phyloP scores from a whole-genome alignment of 2,797 vertebrate genomes.

The Benthosema pterotum region DNA sequence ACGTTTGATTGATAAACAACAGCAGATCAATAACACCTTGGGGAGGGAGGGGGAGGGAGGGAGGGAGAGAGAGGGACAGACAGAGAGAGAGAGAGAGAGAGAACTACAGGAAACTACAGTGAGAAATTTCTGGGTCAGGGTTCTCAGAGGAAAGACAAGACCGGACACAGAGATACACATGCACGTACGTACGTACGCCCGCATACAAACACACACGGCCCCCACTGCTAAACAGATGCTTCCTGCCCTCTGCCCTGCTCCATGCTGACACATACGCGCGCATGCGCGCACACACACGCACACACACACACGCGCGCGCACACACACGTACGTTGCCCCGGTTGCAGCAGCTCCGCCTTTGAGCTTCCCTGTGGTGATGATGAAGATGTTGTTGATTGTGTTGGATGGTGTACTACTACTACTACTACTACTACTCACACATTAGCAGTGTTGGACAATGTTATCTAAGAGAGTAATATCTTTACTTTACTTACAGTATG shows the following conservation, averaged over 20 bases:
- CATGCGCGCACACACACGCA: not conserved
- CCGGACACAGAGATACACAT: slow-evolving; percentile 51
- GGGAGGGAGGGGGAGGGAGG: too few relatives aligned
- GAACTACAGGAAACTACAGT: slow-evolving; percentile 50
- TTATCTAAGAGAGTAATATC: too few relatives aligned
- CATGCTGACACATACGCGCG: slow-evolving; percentile 30
- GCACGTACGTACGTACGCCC: slow-evolving; percentile 3
- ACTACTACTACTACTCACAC: too few relatives aligned
- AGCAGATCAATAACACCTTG: too few relatives aligned
- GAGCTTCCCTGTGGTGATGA: slow-evolving; percentile 41
- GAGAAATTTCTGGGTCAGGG: slow-evolving; percentile 54
- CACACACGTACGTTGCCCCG: not conserved
- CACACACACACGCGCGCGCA: slow-evolving; percentile 3
- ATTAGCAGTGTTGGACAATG: slow-evolving; percentile 12
- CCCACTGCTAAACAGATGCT: slow-evolving; percentile 74
- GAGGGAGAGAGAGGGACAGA: too few relatives aligned
- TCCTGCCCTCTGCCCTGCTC: slow-evolving; percentile 57
- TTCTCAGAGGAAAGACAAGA: slow-evolving; percentile 58
- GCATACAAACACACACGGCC: slow-evolving; percentile 11
- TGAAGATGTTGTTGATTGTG: slow-evolving; percentile 54
- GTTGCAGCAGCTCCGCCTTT: slow-evolving; percentile 42
- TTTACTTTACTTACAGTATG: too few relatives aligned
- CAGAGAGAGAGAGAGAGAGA: not conserved
- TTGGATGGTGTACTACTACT: slow-evolving; percentile 50
- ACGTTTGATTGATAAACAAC: not conserved